Percentiles rank a stretch among this genome's conserved stretches.
These are phyloP conservation scores for Cephus runcator DNA, from an alignment of 2,888 invertebrate genomes.

Conservation along the genomic window DNA sequence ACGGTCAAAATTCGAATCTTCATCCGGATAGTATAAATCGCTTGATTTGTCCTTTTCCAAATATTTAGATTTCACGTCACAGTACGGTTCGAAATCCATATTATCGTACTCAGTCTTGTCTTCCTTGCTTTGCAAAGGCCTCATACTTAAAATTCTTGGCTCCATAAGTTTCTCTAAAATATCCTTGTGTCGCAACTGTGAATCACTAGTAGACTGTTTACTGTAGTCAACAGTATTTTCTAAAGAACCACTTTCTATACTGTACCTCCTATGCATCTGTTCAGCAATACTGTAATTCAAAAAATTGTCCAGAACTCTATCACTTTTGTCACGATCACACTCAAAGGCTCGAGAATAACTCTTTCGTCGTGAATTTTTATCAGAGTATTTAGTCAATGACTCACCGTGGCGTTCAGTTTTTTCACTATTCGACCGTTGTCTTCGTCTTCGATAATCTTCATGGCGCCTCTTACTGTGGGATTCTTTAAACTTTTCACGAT, in stretches of 20 bases:
- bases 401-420: slow-evolving; percentile 9
- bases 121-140: background rate
- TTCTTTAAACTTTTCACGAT: background rate
- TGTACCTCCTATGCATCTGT: background rate
- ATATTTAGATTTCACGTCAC: background rate
- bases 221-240: background rate
- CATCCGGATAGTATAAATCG: background rate
- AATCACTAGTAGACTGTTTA: background rate
- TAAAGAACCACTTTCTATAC: background rate
- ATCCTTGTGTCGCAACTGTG: background rate
- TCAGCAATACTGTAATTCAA: background rate
- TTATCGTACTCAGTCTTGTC: background rate
- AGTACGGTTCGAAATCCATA: background rate
- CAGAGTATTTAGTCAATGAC: slow-evolving; percentile 10
- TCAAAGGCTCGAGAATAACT: slow-evolving; percentile 1
- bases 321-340: slow-evolving; percentile 7
- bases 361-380: background rate
- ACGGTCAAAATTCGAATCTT: background rate
- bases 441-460: background rate
- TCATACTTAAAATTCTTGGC: background rate
- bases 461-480: background rate
- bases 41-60: background rate
- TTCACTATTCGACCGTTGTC: slow-evolving; percentile 3
- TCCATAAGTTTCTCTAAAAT: background rate
- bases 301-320: slow-evolving; percentile 10